These are phyloP conservation scores for Ameiurus melas DNA, from an alignment of 2,113 vertebrate genomes.

Conservation along the genomic window DNA sequence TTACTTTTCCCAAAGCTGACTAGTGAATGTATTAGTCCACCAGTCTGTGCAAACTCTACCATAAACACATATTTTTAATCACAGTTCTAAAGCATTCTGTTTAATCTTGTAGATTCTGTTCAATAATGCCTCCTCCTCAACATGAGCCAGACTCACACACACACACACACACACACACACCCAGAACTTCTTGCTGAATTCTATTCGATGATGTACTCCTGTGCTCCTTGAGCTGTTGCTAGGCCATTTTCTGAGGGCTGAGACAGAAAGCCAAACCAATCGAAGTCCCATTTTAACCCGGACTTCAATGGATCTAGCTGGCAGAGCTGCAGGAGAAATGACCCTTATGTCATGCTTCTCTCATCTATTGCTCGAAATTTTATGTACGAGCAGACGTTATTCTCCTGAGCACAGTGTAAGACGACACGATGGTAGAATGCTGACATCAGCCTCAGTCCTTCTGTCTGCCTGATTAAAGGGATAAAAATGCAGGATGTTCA, in stretches of 20 bases:
- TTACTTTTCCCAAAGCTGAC: neutral
- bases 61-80: conserved; percentile 34
- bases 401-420: neutral
- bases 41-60: neutral
- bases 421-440: neutral
- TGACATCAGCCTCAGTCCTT: neutral
- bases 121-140: neutral
- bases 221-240: conserved; percentile 12
- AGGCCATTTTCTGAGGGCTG: conserved; percentile 22
- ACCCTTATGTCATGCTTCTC: conserved; percentile 19
- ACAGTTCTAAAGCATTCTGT: conserved; percentile 8
- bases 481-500: neutral
- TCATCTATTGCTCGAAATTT: neutral
- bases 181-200: conserved; percentile 12
- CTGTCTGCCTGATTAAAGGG: neutral
- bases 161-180: neutral
- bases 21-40: neutral
- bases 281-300: conserved; percentile 24
- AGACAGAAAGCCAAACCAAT: conserved; percentile 36
- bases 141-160: neutral
- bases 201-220: conserved; percentile 18
- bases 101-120: neutral
- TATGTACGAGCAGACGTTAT: neutral
- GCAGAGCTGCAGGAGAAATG: conserved; percentile 23
- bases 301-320: conserved; percentile 8